Evolutionary conservation across 2,888 invertebrate species (phyloP), one percentile per base, ranked within the genome.

Genomic region (Caenorhabditis panamensis): DNA sequence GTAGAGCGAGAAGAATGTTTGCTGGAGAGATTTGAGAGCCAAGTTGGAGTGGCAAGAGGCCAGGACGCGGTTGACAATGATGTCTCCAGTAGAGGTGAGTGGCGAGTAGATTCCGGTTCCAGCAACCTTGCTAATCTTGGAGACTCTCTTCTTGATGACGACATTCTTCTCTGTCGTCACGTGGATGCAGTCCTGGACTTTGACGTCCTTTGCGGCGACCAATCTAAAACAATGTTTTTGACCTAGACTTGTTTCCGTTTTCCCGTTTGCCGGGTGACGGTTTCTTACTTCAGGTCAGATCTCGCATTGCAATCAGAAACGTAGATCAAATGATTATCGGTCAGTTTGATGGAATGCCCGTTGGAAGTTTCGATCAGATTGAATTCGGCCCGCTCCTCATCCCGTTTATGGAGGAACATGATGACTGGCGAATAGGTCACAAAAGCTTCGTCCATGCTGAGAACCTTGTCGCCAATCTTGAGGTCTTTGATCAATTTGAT

Each of bases 21-120:
- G 90, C 76, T 90, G 90, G 8, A 90, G 86, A 16, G 90, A 86
- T 73, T 86, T 85, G 49, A 84, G 44, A 1, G 82, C 84, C 28
- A 85, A 47, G 64, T 89, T 90, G 41, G 86, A 87, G 64, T 90
- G 90, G 63, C 90, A 90, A 26, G 89, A 89, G 1, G 88, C 85
- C 41, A 90, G 78, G n/a, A 90, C 82, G 18, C 83, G 82, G 76
- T 90, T 90, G 37, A 90, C 90, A 36, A 90, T 69, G 63, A 90
- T 85, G 76, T 90, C 88, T n/a, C 90, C 89, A 8, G 84, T 85
- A 0, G 86, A 77, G 1, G 89, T 89, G 59, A 89, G 80, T 9
- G 89, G 89, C 1, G 89, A 88, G 68, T 89, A 89, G 69, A 89
- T 89, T 24, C 89, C 89, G 5, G 36, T 59, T 26, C 82, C 84